phyloP scores from a whole-genome alignment of 2,797 vertebrate genomes.

The Hemitrygon akajei region DNA sequence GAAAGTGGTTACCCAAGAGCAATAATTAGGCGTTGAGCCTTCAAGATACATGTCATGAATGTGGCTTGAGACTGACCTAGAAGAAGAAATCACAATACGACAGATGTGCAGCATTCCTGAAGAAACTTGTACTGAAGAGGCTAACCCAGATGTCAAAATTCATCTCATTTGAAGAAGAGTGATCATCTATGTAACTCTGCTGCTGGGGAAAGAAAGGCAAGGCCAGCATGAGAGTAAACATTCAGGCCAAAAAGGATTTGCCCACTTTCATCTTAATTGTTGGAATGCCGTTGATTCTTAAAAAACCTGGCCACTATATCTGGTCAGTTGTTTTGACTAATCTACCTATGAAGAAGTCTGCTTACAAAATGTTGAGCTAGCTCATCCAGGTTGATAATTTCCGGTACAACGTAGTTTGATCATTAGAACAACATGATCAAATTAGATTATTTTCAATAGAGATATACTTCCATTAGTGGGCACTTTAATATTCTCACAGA shows the following conservation, averaged over 20 bases:
- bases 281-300: neutral
- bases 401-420: neutral
- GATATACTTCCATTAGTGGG: neutral
- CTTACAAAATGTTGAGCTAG: neutral
- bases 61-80: neutral
- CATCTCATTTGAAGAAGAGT: neutral
- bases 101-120: neutral
- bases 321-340: neutral
- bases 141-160: neutral
- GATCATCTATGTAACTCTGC: neutral
- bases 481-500: constrained; percentile 22
- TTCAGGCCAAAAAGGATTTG: neutral
- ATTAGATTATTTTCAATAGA: constrained; percentile 4
- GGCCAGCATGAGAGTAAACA: neutral
- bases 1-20: neutral
- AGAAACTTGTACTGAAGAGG: neutral
- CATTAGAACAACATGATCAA: neutral
- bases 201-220: neutral
- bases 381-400: neutral
- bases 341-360: neutral
- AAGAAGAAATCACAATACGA: neutral
- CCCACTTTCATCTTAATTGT: neutral
- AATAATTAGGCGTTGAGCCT: too few species aligned
- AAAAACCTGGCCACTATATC: neutral
- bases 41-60: neutral